These are phyloP conservation scores for Drosophila hydei DNA, from an alignment of 1,140 invertebrate species.

Conservation along the genomic window DNA sequence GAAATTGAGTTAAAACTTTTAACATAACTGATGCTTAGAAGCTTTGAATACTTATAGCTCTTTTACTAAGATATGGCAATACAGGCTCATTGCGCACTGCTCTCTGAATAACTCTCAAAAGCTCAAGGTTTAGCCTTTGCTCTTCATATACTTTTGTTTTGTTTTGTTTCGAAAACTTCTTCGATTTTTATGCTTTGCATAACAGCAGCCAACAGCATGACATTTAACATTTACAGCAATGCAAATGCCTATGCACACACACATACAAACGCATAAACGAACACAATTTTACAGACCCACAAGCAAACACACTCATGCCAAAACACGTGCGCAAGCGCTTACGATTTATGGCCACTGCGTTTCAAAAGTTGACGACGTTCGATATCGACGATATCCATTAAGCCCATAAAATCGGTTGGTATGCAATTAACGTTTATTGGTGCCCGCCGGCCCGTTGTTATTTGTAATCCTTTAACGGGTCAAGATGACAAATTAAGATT, in stretches of 20 bases:
- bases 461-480: constrained; percentile 70
- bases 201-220: constrained; percentile 19
- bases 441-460: constrained; percentile 35
- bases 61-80: background rate
- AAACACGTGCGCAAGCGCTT: constrained; percentile 49
- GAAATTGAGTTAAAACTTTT: background rate
- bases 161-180: constrained; percentile 10
- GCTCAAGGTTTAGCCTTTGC: constrained; percentile 21
- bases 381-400: constrained; percentile 81
- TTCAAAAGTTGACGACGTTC: constrained; percentile 65
- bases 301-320: constrained; percentile 47
- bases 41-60: background rate
- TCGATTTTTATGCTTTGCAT: constrained; percentile 6
- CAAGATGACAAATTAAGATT: constrained; percentile 74
- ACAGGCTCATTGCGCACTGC: background rate
- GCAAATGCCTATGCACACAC: constrained; percentile 65
- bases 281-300: constrained; percentile 9
- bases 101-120: constrained; percentile 13
- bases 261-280: background rate
- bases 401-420: constrained; percentile 80
- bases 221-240: constrained; percentile 44
- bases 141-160: constrained; percentile 19
- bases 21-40: too few relatives aligned
- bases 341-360: constrained; percentile 68
- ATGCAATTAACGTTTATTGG: constrained; percentile 81